phyloP scores from a whole-genome alignment of 2,797 vertebrate species.

The Microctenopoma stevenorrisi region DNA sequence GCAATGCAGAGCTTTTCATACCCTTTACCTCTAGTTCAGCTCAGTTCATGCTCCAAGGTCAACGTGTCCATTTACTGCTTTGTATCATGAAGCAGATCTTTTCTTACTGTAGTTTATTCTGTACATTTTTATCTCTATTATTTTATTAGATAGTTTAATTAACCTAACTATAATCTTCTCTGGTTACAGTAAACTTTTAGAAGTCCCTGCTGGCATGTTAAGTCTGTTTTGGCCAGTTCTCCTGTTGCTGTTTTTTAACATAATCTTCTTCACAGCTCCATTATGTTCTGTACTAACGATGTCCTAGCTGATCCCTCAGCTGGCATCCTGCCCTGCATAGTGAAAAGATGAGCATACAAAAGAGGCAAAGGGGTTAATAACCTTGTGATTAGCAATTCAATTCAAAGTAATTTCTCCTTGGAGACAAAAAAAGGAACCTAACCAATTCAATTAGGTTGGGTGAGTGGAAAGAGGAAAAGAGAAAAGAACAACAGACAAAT shows the following conservation, averaged over 20 bases:
- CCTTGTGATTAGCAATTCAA: conserved; percentile 32
- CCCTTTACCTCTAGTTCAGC: conserved; percentile 43
- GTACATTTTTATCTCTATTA: background rate
- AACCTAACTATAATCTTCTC: background rate
- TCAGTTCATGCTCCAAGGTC: conserved; percentile 58
- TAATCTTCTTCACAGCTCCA: conserved; percentile 21
- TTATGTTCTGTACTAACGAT: conserved; percentile 40
- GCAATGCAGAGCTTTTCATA: conserved; percentile 37
- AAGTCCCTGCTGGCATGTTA: conserved; percentile 39
- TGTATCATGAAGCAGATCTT: background rate
- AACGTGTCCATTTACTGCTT: conserved; percentile 18
- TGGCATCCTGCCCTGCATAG: conserved; percentile 43
- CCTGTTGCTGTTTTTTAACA: conserved; percentile 19
- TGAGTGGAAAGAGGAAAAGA: too few species aligned
- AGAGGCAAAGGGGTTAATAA: conserved; percentile 53
- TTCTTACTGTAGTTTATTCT: background rate
- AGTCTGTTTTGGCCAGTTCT: conserved; percentile 35
- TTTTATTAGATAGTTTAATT: conserved; percentile 5
- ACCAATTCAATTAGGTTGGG: too few species aligned
- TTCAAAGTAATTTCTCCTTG: too few species aligned
- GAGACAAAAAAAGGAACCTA: too few species aligned
- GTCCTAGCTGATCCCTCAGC: conserved; percentile 43
- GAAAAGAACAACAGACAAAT: too few species aligned
- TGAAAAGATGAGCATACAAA: conserved; percentile 50
- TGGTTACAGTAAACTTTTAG: conserved; percentile 14